Evolutionary conservation across 30 jellyfish, hydroid and myxozoan species (phyloP).

Genomic region (Aurelia sp.): DNA sequence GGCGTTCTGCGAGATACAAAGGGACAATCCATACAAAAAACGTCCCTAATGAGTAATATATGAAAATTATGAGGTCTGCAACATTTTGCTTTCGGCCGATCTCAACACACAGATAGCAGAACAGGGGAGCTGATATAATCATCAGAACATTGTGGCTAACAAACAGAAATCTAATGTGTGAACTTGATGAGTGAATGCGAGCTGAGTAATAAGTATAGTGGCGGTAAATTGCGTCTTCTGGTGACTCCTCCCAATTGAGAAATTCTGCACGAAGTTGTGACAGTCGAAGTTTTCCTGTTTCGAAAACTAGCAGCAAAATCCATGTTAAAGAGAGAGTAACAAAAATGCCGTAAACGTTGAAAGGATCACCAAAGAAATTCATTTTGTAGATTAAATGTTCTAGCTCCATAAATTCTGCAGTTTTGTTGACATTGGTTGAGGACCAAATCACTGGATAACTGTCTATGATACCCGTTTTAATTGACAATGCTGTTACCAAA

Average conservation of each 20-base stretch:
- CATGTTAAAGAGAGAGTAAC: slow-evolving; percentile 12
- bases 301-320: slow-evolving; percentile 16
- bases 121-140: slow-evolving; percentile 20
- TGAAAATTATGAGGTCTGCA: neutral
- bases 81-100: neutral
- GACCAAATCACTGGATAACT: neutral
- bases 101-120: slow-evolving; percentile 14
- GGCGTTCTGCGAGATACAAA: slow-evolving; percentile 41
- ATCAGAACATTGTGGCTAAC: slow-evolving; percentile 19
- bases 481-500: neutral
- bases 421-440: neutral
- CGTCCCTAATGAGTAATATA: neutral
- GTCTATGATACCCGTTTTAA: neutral
- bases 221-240: slow-evolving; percentile 37
- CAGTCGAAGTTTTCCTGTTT: slow-evolving; percentile 21
- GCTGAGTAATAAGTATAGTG: slow-evolving; percentile 17
- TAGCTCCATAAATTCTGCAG: too few relatives aligned
- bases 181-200: slow-evolving; percentile 2
- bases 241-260: slow-evolving; percentile 10
- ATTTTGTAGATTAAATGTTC: neutral
- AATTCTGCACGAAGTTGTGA: slow-evolving; percentile 1
- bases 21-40: slow-evolving; percentile 43
- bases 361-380: neutral
- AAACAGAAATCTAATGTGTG: neutral
- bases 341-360: neutral